phyloP scores from a whole-genome alignment of 2,797 vertebrate species.

The Bovichtus variegatus region DNA sequence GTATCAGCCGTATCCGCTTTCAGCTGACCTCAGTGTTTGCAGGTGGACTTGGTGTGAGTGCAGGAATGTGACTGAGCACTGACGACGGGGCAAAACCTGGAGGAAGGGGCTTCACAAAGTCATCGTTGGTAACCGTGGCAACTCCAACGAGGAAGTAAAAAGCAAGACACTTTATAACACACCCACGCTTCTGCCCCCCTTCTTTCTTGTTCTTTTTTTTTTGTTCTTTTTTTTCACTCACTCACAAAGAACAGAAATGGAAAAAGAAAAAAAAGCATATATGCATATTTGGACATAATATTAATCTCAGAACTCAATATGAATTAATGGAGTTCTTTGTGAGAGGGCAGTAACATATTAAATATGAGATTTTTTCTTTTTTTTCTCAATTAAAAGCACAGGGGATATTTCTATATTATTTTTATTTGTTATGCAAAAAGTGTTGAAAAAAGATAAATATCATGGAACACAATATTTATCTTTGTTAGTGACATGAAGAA shows the following conservation, averaged over 20 bases:
- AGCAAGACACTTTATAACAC: too few relatives aligned
- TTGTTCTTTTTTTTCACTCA: too few relatives aligned
- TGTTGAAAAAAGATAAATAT: too few relatives aligned
- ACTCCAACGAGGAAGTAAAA: conserved; percentile 12
- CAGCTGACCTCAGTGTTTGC: conserved; percentile 2
- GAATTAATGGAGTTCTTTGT: neutral
- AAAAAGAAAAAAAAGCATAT: neutral
- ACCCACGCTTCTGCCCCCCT: too few relatives aligned
- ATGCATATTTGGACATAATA: neutral
- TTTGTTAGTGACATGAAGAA: conserved; percentile 7
- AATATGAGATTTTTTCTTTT: neutral
- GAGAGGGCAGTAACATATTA: neutral
- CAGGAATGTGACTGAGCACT: conserved; percentile 54
- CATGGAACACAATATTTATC: too few relatives aligned
- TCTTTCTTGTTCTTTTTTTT: too few relatives aligned
- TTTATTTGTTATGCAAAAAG: neutral
- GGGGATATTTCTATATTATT: neutral
- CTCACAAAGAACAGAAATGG: neutral
- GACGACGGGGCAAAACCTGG: conserved; percentile 17
- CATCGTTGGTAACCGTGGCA: conserved; percentile 51
- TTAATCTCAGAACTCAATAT: neutral
- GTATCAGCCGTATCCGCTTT: neutral
- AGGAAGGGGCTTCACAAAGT: conserved; percentile 55
- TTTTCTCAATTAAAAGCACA: neutral
- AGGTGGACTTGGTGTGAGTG: neutral